Percentiles rank a stretch among this genome's conserved stretches.
phyloP scores from a whole-genome alignment of 2,113 vertebrate species.

The Austrofundulus limnaeus region DNA sequence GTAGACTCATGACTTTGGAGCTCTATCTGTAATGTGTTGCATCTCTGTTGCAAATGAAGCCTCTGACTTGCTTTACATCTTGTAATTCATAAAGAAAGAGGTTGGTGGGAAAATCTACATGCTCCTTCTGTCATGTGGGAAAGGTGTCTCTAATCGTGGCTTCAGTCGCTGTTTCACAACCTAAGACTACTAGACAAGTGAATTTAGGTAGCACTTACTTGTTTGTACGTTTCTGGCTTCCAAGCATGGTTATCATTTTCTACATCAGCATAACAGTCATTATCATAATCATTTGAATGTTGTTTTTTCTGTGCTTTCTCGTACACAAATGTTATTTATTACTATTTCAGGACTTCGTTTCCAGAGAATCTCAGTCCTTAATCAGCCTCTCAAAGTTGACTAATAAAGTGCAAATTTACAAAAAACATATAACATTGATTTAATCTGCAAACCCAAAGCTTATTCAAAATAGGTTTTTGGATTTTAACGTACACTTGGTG shows the following conservation, averaged over 20 bases:
- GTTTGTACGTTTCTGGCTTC: conserved; percentile 9
- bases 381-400: too few relatives aligned
- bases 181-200: too few relatives aligned
- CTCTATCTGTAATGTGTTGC: conserved; percentile 70
- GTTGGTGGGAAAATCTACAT: conserved; percentile 81
- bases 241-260: conserved; percentile 12
- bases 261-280: conserved; percentile 7
- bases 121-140: conserved; percentile 30
- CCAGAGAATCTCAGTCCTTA: too few relatives aligned
- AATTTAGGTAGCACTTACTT: not conserved
- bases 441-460: too few relatives aligned
- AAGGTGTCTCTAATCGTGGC: conserved; percentile 5
- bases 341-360: too few relatives aligned
- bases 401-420: too few relatives aligned
- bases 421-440: too few relatives aligned
- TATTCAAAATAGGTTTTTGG: too few relatives aligned
- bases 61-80: conserved; percentile 83
- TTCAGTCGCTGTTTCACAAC: conserved; percentile 2
- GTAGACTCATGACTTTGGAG: conserved; percentile 46
- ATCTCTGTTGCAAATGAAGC: conserved; percentile 77
- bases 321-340: too few relatives aligned
- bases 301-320: too few relatives aligned
- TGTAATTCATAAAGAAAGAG: conserved; percentile 91
- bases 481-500: not conserved
- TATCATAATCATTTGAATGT: too few relatives aligned